Evolutionary conservation across 2,797 vertebrate genomes (phyloP), one percentile per base, ranked within the genome.

Genomic region (Liparis tanakae): DNA sequence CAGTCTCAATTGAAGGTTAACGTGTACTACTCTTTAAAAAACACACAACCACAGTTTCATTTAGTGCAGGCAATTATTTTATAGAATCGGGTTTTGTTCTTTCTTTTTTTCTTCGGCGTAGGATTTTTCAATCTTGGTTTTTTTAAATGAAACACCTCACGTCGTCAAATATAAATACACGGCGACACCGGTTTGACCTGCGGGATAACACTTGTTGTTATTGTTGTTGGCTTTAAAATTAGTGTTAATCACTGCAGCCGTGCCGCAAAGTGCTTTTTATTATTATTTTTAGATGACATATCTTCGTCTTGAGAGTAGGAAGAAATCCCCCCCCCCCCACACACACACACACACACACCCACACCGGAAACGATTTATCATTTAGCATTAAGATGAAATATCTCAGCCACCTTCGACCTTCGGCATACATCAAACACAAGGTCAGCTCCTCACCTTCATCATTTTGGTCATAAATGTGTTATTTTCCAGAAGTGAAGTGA

Each of bases 91-190:
- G 48, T 66, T 66, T 37, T 59, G n/a, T 53, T 50, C 62, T 30
- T 30, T 30, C 25, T 30, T 30, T 56, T 66, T 37, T 59, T 53
- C 56, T 67, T 56, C 33, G 10, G 18, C n/a, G n/a, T 20, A 25
- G 51, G 44, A 65, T 37, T 74, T 66, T 53, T 44, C 15, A 15
- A 43, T 63, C 56, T 82, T 30, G 53, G 25, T 30, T 30, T 59
- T 76, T 71, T 69, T 43, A 82, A 84, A 78, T 78, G 69, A 82
- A 82, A 81, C 71, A 78, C 75, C 58, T 81, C 68, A 77, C 76
- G 30, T 79, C 81, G 63, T 79, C 66, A 77, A 68, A 80, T 53
- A 0, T 1, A 62, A 54, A 25, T 7, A 60, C 37, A 37, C 44
- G 60, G 8, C 12, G 41, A 61, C 13, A 13, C 15, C 13, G 4